These are phyloP conservation scores for Drosophila mercatorum DNA, from an alignment of 2,888 invertebrate species.

Conservation along the genomic window DNA sequence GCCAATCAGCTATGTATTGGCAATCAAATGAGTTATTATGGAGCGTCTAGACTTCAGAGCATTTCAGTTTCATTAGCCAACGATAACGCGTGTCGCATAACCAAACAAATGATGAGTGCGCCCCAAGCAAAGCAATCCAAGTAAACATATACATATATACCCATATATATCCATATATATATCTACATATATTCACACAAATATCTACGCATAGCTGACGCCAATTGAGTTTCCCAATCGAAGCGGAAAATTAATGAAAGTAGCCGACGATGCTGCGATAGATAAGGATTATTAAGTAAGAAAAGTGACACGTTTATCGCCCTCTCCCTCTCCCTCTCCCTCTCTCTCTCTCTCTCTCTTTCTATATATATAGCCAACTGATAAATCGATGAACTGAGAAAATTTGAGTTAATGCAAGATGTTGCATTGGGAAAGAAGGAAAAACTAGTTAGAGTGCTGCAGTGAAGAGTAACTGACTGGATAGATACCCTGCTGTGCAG, in stretches of 20 bases:
- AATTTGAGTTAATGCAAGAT: not conserved
- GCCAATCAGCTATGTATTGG: conserved; percentile 1
- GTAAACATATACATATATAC: not conserved
- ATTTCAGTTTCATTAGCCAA: conserved; percentile 43
- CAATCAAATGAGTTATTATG: conserved; percentile 33
- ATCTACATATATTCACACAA: not conserved
- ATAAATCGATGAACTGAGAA: not conserved
- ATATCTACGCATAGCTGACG: conserved; percentile 11
- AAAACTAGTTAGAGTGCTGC: not conserved
- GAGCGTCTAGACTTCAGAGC: conserved; percentile 18
- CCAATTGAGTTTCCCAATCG: conserved; percentile 16
- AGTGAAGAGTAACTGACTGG: not conserved
- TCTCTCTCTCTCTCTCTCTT: not conserved
- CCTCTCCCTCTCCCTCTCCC: not conserved
- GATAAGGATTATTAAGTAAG: conserved; percentile 14
- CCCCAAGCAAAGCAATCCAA: not conserved
- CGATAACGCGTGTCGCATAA: conserved; percentile 19
- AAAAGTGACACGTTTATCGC: conserved; percentile 8
- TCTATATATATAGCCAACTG: not conserved
- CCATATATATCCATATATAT: not conserved
- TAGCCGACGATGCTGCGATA: not conserved
- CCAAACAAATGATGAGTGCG: conserved; percentile 40
- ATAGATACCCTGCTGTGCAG: too few species aligned
- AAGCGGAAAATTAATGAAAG: conserved; percentile 28
- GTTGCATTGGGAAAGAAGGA: not conserved